Conservation (phyloP, 2,113 vertebrate species). For the Cairina moschata region DNA sequence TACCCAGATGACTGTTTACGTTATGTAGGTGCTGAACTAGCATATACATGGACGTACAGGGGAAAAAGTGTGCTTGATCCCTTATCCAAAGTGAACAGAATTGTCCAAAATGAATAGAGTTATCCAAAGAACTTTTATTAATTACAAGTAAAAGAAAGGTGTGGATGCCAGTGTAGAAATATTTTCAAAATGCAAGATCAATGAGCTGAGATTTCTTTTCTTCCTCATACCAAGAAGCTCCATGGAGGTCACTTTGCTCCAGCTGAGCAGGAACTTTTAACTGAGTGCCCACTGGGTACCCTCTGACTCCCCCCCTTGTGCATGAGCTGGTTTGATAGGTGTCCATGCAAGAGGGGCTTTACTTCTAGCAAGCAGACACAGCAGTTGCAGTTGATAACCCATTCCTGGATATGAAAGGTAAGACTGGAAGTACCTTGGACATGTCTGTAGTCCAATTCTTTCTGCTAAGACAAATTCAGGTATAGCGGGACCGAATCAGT, state of each 20-base stretch:
- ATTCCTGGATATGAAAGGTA: background rate
- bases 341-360: background rate
- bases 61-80: background rate
- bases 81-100: background rate
- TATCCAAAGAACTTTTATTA: background rate
- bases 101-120: background rate
- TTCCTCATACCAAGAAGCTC: background rate
- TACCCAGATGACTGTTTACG: background rate
- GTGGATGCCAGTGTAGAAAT: background rate
- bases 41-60: background rate
- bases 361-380: background rate
- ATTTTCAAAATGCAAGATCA: background rate
- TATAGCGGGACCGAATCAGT: background rate
- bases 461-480: background rate
- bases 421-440: background rate
- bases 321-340: background rate
- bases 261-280: background rate
- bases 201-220: background rate
- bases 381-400: background rate
- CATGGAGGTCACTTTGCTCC: background rate
- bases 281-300: background rate
- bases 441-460: background rate
- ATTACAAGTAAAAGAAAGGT: background rate
- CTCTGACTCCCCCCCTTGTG: background rate
- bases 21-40: background rate